Conservation (phyloP, 2,888 invertebrate species). For the Perizoma flavofasciatum region DNA sequence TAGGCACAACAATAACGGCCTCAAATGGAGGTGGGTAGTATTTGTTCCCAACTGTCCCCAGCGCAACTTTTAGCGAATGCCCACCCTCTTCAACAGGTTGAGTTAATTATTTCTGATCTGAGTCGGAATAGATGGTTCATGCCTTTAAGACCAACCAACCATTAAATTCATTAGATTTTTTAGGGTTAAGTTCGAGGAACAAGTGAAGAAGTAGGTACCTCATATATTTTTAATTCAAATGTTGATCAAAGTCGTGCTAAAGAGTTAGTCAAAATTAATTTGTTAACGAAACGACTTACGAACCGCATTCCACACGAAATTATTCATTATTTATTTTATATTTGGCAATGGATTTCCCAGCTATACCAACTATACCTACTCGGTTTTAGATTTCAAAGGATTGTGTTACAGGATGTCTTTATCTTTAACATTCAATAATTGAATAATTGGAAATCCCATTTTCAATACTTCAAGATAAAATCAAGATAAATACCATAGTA, state of each 20-base stretch:
- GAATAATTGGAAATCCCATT: constrained; percentile 22
- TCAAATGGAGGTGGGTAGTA: background rate
- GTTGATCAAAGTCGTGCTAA: constrained; percentile 18
- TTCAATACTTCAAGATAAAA: background rate
- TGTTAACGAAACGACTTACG: constrained; percentile 32
- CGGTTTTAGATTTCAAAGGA: constrained; percentile 39
- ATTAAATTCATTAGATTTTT: too few relatives aligned
- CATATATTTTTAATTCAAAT: too few relatives aligned
- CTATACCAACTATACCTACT: constrained; percentile 14
- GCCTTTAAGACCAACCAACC: too few relatives aligned
- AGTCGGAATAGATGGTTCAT: too few relatives aligned
- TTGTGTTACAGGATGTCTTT: constrained; percentile 37
- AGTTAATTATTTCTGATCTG: too few relatives aligned
- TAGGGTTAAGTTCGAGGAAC: too few relatives aligned
- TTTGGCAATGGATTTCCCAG: constrained; percentile 40
- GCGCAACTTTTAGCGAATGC: background rate
- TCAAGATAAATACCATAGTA: too few relatives aligned
- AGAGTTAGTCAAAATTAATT: constrained; percentile 22
- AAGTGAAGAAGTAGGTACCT: too few relatives aligned
- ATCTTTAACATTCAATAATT: constrained; percentile 17
- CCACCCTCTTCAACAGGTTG: too few relatives aligned
- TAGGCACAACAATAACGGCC: background rate
- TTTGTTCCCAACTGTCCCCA: background rate
- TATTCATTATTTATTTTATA: constrained; percentile 39
- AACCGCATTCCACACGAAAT: constrained; percentile 38